Evolutionary conservation across 2,113 vertebrate species (phyloP), one percentile per base, ranked within the genome.

Genomic region (Lathamus discolor): DNA sequence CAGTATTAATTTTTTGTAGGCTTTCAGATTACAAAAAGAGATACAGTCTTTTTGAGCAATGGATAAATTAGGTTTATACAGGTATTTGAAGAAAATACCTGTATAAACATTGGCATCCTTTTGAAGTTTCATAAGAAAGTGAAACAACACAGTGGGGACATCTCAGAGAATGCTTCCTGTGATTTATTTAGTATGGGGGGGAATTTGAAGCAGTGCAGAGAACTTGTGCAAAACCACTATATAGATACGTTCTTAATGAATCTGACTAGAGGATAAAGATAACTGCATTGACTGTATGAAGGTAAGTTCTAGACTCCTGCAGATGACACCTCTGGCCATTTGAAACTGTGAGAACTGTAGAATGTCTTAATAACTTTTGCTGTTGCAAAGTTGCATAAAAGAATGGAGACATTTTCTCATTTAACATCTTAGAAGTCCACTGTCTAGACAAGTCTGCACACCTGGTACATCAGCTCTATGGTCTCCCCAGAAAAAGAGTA

Each of bases 221-320:
- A 85, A 81, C 27, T 39, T 67, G 6, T 57, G 25, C 11, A 82
- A 91, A 84, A n/a, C 12, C 10, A 29, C 44, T 62, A 35, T 2
- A 20, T n/a, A 29, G 4, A 3, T 37, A 39, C 0, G 0, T 37
- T 55, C 43, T 4, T 20, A 68, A 51, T 15, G 19, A 5, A 12
- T 67, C 59, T 73, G 31, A 69, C 4, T 8, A 51, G 44, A 57
- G 7, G 37, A 59, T 33, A 73, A 79, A 73, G 19, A 61, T 23
- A 70, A 74, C 15, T 41, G 10, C 29, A 17, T 9, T 63, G 17
- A 28, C 28, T 55, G 54, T 33, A 20, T 55, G 33, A 55, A 55
- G 54, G 20, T 55, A 33, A 33, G 35, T 37, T 76, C 52, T 74
- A 37, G 52, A 44, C 24, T 80, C 74, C 35, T 61, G 16, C 10